Base-by-base conservation (phyloP, 2,797 vertebrate genomes). In the Leuciscus waleckii region DNA sequence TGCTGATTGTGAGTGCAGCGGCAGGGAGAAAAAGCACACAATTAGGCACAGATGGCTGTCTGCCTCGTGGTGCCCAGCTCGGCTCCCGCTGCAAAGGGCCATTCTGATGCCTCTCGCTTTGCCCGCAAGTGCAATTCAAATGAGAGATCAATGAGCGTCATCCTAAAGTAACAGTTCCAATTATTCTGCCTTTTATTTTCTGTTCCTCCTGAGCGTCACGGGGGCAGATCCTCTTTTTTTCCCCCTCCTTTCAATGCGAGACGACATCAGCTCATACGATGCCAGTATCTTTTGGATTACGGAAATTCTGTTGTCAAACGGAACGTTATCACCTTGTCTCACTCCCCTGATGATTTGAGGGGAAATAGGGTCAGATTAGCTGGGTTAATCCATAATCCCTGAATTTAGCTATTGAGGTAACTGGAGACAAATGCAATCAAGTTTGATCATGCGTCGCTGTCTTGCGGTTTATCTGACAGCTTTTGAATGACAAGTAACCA, bases 11-110 rank as follows among this genome's bases (percentile, higher is more conserved):
- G 93, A 88, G 92, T 91, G 94, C 92, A 94, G 93, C 92, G 92
- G 93, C 78, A 94, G 92, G 93, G 93, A 92, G 90, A 94, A 92
- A 88, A 88, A 93, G 92, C 92, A 93, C 89, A 95, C 94, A 95
- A 95, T 95, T 95, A 95, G 92, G 94, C 95, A 95, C 95, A 96
- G 95, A 96, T 96, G 95, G 95, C 93, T 92, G 92, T 94, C 93
- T 94, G 93, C 93, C 90, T 90, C 90, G 91, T 93, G 92, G 93
- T 93, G 94, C 94, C 94, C 94, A 93, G 37, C 71, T 63, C 70
- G 8, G 79, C 81, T 85, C 83, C 84, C 51, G 46, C 89, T 79
- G 83, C 77, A 82, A 84, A 82, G 87, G 83, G 61, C 85, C 89
- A 85, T 83, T 76, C 85, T 70, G 70, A 74, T 78, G 46, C 86